phyloP scores from a whole-genome alignment of 2,888 invertebrate genomes.

The Xestobium rufovillosum region DNA sequence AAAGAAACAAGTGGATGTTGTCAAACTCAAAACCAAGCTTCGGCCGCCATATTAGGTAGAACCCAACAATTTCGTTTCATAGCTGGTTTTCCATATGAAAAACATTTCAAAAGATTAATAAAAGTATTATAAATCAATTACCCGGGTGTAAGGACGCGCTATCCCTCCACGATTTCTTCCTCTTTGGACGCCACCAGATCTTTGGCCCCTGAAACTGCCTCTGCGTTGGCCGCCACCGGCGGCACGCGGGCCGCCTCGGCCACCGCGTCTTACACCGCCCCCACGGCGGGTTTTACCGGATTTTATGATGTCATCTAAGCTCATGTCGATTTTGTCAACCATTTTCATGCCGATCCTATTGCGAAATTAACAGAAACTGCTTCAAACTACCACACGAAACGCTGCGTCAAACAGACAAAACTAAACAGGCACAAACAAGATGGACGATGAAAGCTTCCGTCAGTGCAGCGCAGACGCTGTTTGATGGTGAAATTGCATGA shows the following conservation, averaged over 20 bases:
- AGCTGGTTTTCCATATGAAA: conserved; percentile 26
- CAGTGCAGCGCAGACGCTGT: too few species aligned
- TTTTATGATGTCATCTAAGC: conserved; percentile 94
- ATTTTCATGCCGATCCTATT: too few species aligned
- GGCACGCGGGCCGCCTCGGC: conserved; percentile 27
- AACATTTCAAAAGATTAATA: conserved; percentile 31
- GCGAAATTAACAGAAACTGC: too few species aligned
- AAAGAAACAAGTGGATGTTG: conserved; percentile 45
- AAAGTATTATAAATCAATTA: conserved; percentile 44
- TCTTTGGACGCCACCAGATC: conserved; percentile 47
- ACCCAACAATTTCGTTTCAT: conserved; percentile 23
- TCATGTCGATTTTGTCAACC: conserved; percentile 95
- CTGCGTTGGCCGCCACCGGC: conserved; percentile 38
- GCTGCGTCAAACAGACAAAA: too few species aligned
- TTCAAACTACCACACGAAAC: too few species aligned
- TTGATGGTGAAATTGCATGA: too few species aligned
- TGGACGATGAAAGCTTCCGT: too few species aligned
- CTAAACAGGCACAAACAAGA: too few species aligned
- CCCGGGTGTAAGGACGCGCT: conserved; percentile 62
- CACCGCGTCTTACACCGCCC: conserved; percentile 43
- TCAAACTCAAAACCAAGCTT: conserved; percentile 29
- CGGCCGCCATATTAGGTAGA: conserved; percentile 21
- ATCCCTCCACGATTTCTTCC: conserved; percentile 67
- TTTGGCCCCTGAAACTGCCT: conserved; percentile 35
- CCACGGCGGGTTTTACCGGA: conserved; percentile 64